These are phyloP conservation scores for Delphinus delphis DNA, from an alignment of 2,113 vertebrate species.

Conservation along the genomic window DNA sequence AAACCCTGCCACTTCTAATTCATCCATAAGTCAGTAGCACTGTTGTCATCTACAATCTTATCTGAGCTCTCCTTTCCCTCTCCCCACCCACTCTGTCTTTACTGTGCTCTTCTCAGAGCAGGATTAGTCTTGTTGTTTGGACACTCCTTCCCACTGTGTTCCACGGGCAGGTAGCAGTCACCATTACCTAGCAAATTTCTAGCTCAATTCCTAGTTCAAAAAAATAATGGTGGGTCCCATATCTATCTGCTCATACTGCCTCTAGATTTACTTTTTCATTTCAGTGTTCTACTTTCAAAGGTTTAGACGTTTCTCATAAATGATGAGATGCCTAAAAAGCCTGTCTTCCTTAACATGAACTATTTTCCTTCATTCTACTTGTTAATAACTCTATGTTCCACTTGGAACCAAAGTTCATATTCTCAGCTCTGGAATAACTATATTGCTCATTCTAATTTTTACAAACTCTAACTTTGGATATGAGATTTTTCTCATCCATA, in stretches of 20 bases:
- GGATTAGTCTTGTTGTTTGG: neutral
- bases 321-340: neutral
- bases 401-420: slow-evolving; percentile 23
- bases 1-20: neutral
- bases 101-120: neutral
- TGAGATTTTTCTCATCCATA: neutral
- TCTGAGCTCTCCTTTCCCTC: neutral
- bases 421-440: neutral
- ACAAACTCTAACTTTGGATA: slow-evolving; percentile 15
- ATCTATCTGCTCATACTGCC: neutral
- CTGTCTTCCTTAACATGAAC: neutral
- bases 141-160: neutral
- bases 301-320: neutral
- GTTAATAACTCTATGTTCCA: neutral
- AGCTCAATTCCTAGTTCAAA: neutral
- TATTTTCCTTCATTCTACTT: neutral
- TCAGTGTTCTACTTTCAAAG: neutral
- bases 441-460: neutral
- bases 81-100: neutral
- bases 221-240: neutral
- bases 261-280: neutral
- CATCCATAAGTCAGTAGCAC: neutral
- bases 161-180: neutral
- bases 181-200: neutral
- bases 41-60: neutral